These are phyloP conservation scores for Ptilodon capucinus DNA, from an alignment of 2,888 invertebrate species.

Conservation along the genomic window DNA sequence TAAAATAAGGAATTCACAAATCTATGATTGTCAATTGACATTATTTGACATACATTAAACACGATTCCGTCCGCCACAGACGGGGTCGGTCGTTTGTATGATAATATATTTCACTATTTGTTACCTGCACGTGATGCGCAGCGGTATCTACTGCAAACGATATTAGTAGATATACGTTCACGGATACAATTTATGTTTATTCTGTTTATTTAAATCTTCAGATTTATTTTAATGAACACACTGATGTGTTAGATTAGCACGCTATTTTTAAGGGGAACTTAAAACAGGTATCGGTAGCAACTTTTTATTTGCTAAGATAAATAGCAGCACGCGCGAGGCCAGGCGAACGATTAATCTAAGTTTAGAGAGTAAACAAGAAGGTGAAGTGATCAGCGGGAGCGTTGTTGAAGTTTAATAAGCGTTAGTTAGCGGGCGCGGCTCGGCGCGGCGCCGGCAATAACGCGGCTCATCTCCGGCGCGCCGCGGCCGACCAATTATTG, in stretches of 20 bases:
- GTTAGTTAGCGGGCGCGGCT: constrained; percentile 67
- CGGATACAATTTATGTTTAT: background rate
- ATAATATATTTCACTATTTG: constrained; percentile 43
- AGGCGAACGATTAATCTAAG: constrained; percentile 77
- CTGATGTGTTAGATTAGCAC: constrained; percentile 16
- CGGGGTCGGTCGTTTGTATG: constrained; percentile 39
- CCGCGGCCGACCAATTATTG: constrained; percentile 58
- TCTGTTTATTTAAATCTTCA: background rate
- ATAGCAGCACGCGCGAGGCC: constrained; percentile 57
- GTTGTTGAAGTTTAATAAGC: constrained; percentile 82
- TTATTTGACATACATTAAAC: constrained; percentile 26
- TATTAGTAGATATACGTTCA: background rate
- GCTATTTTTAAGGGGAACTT: constrained; percentile 15
- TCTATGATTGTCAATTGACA: constrained; percentile 17
- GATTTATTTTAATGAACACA: constrained; percentile 12
- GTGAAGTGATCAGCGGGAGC: constrained; percentile 80
- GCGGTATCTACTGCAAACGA: constrained; percentile 5
- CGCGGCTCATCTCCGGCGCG: constrained; percentile 74
- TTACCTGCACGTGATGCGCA: constrained; percentile 33
- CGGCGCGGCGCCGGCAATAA: constrained; percentile 69
- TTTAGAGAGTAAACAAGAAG: constrained; percentile 79
- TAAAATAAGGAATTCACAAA: constrained; percentile 9
- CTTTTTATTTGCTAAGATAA: constrained; percentile 57
- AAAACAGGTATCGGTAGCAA: constrained; percentile 20
- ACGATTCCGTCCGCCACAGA: constrained; percentile 27